Evolutionary conservation across 2,113 vertebrate genomes (phyloP), one percentile per base, ranked within the genome.

Genomic region (Ptychochromis oligacanthus): DNA sequence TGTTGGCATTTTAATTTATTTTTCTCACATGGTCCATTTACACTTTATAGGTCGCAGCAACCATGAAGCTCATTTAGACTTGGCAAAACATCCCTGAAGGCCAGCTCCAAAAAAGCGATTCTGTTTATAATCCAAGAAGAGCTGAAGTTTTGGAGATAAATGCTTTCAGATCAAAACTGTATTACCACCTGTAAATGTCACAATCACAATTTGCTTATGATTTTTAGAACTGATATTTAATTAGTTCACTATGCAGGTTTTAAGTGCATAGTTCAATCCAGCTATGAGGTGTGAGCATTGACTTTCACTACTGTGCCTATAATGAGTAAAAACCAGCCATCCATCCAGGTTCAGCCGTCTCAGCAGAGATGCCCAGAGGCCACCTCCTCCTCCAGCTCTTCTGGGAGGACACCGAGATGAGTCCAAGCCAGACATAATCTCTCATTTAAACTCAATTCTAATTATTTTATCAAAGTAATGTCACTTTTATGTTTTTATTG

Each of bases 311-410:
- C 15, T 49, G 6, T 7, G 64, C 26, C 22, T 46, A 11, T 28
- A 28, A 9, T 67, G 40, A 70, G 4, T 18, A 70, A 49, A 70
- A 52, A 31, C 43, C 65, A 28, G 24, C 43, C 2, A 0, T 49
- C 65, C 43, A 49, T 14, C 13, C 8, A 2, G 4, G 64, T 67
- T 22, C 46, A 67, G 0, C 40, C 18, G 64, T 7, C 24, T 18
- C 12, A 1, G 64, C 64, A 18, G 22, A 20, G 0, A 1, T 20
- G 43, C 6, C 1, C 15, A 70, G 36, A 36, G 36, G 4, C 36
- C 36, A 36, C 28, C 28, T 31, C 65, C 26, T 49, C 64, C 18
- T 49, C 40, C 64, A 18, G 40, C 24, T 49, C 40, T 43, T 49
- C 64, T 28, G 24, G 38, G 0, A 17, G 15, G 46, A 67, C 43